Evolutionary conservation across 2,888 invertebrate species (phyloP), one percentile per base, ranked within the genome.

Genomic region (Pegoplata infirma): DNA sequence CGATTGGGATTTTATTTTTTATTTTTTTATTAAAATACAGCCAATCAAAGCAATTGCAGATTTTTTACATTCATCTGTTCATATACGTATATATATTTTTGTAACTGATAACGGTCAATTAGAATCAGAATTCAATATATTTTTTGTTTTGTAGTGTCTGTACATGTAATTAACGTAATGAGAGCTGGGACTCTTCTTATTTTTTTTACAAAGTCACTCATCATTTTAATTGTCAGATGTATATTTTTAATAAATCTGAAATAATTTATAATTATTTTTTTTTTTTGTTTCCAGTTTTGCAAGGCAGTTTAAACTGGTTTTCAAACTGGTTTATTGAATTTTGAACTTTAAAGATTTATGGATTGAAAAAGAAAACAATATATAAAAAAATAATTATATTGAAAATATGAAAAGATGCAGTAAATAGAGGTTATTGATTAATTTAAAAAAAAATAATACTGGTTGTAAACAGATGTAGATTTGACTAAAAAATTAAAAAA

Each of bases 41-140:
- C 25, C 67, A 51, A 44, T 55, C 55, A 68, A 19, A 71, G 68
- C 28, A 16, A 23, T 36, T 68, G 19, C 8, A 56, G 6, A n/a
- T 49, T 28, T 61, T 28, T 23, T 32, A 46, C 25, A 56, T 59
- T 47, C 56, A 44, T 46, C 7, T 28, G 8, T 46, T 17, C 10
- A 23, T 28, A 53, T 19, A 63, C n/a, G n/a, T n/a, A n/a, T n/a
- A n/a, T n/a, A n/a, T n/a, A 23, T 16, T 64, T 56, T 71, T 58
- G 49, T 28, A 14, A 40, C n/a, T 84, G 87, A 87, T 87, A 86
- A 85, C 82, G 82, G 81, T 80, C 81, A 82, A 69, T 76, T 68
- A 76, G 14, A n/a, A 21, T 51, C 5, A 10, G 25, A 47, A 47
- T 8, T 58, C 16, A 21, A 44, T 14, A 58, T 10, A 19, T 6